phyloP scores from a whole-genome alignment of 2,888 invertebrate genomes.

The Ommatoiulus sabulosus region DNA sequence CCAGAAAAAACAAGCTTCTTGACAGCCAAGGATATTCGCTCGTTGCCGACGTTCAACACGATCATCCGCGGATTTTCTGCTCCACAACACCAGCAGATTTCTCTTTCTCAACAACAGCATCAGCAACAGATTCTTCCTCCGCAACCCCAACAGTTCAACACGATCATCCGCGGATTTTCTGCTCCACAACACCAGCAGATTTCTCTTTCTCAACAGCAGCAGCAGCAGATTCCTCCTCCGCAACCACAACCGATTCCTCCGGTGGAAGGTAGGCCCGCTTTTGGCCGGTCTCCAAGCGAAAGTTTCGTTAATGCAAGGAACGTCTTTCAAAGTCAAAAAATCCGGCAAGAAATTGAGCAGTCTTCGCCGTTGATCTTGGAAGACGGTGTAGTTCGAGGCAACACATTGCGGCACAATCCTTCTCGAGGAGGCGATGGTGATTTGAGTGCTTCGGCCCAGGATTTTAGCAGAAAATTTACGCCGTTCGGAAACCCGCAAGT shows the following conservation, averaged over 20 bases:
- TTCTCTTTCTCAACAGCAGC: neutral
- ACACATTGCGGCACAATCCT: neutral
- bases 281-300: neutral
- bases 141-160: neutral
- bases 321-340: conserved; percentile 47
- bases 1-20: neutral
- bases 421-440: conserved; percentile 51
- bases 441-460: conserved; percentile 27
- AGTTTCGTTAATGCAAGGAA: conserved; percentile 20
- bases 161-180: neutral
- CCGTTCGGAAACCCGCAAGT: neutral
- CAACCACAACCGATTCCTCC: neutral
- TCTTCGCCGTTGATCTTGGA: neutral
- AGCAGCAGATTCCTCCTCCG: neutral
- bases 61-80: conserved; percentile 9
- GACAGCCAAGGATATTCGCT: conserved; percentile 2
- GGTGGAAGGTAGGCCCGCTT: neutral
- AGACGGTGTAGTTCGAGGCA: neutral
- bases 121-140: neutral
- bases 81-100: neutral
- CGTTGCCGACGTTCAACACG: neutral
- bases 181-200: neutral
- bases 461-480: neutral
- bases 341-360: neutral
- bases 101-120: neutral